Evolutionary conservation across 2,113 vertebrate genomes (phyloP), one percentile per base, ranked within the genome.

Genomic region (Scophthalmus maximus): DNA sequence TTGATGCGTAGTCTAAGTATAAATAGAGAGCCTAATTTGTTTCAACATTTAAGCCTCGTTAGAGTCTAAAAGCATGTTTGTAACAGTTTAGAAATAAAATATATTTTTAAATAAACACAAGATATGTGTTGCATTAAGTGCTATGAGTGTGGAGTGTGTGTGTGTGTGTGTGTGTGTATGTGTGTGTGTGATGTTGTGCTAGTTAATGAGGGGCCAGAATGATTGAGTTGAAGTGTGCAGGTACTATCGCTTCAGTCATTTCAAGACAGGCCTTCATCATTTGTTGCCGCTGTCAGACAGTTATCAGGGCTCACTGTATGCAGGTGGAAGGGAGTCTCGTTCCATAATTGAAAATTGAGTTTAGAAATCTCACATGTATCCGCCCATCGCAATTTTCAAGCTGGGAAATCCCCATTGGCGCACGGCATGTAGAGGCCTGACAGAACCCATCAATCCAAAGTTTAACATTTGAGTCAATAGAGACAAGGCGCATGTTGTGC

Each of bases 301-400:
- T 81, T 71, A 89, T 89, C 87, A 78, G 73, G 76, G 75, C 87
- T 84, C 87, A 82, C 74, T 49, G 76, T 72, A 66, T 82, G 82
- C 75, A 82, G 81, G 68, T 72, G 75, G 59, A 76, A 69, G 52
- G 66, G 65, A 50, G 68, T 32, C 73, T 82, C 40, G 57, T 87
- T 34, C 69, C 69, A 79, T 91, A 88, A 91, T 90, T 91, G 81
- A 90, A 91, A 85, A 84, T 74, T 76, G 83, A 84, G 78, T 85
- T 83, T 84, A 55, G 61, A 88, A 88, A 89, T 83, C 77, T 87
- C 87, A 81, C 78, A 82, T 86, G 76, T 85, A 87, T 85, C 73
- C 12, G 73, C 87, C 87, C 71, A 82, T 92, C 80, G 77, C 73
- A 73, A 87, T 34, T 82, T 84, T 87, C 64, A 81, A 78, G 64